Evolutionary conservation across 2,797 vertebrate species (phyloP), one percentile per base, ranked within the genome.

Genomic region (Sebastes itinus): DNA sequence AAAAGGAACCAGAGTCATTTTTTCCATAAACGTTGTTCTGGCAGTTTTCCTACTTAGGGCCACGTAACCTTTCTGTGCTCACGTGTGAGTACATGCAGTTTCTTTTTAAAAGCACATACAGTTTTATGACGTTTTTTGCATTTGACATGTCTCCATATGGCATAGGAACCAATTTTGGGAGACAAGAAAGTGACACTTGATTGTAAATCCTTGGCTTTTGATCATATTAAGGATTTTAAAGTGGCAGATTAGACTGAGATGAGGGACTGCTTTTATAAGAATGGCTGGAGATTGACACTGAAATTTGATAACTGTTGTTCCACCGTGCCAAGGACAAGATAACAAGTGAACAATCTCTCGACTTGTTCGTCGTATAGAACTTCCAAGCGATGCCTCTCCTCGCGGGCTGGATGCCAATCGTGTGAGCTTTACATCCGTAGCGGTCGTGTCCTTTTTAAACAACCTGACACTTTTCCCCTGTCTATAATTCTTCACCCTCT

Each of bases 291-390:
- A 33, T 38, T 12, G 7, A 32, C 28, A 3, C n/a, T 54, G 70
- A 82, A 28, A 75, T 32, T 1, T 27, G 58, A 63, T 25, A 55
- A 65, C 60, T n/a, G 35, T 20, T 42, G 49, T 32, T 46, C 27
- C 16, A 33, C 13, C 5, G n/a, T 56, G 68, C 20, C 62, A 35
- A 52, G 54, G 69, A 54, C 28, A 8, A 71, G 65, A 63, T 56
- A 76, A 82, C 56, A 67, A 62, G 35, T 10, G 63, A 78, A 78
- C 71, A 55, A 30, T 60, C 58, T 49, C 61, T 58, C 20, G 0
- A 32, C 27, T 27, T 59, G 62, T 67, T 66, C 32, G 30, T 71
- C 23, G 30, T 16, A 30, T 61, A 64, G 27, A 65, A 69, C 71
- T 65, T 76, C 35, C 27, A 30, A 33, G 32, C 11, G 16, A 46